Conservation (phyloP, 2,113 vertebrate species). For the Tragelaphus scriptus region DNA sequence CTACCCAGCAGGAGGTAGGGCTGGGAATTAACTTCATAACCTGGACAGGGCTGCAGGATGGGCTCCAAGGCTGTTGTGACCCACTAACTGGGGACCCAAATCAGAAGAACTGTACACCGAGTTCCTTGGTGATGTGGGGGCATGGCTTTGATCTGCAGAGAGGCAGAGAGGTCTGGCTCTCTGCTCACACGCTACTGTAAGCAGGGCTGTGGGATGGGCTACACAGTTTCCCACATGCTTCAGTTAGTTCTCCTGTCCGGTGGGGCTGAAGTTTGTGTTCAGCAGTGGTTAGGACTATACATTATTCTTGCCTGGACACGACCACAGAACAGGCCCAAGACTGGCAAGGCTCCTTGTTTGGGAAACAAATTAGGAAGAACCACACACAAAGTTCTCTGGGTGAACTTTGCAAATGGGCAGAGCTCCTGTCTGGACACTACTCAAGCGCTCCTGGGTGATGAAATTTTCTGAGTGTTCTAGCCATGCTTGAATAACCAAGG, state of each 20-base stretch:
- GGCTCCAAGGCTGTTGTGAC: background rate
- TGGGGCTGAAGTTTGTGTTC: background rate
- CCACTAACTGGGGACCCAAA: background rate
- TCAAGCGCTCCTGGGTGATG: background rate
- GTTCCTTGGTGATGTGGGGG: accelerated
- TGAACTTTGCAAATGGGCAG: background rate
- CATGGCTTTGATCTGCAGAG: accelerated
- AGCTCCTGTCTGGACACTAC: too few relatives aligned
- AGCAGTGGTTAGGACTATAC: too few relatives aligned
- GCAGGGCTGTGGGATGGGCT: background rate
- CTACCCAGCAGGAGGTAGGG: background rate
- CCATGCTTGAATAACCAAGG: background rate
- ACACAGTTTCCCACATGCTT: background rate
- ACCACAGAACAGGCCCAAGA: background rate
- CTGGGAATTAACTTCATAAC: background rate
- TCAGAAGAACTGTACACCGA: too few relatives aligned
- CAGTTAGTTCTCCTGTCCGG: accelerated
- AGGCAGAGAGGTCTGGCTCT: background rate
- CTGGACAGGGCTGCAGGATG: background rate
- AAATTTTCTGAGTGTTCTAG: background rate
- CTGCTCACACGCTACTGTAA: background rate
- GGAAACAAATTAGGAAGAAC: background rate
- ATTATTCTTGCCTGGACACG: background rate
- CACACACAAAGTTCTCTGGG: background rate
- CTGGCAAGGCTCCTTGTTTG: background rate